These are phyloP conservation scores for Onychomys torridus DNA, from an alignment of 2,797 vertebrate genomes.

Conservation along the genomic window DNA sequence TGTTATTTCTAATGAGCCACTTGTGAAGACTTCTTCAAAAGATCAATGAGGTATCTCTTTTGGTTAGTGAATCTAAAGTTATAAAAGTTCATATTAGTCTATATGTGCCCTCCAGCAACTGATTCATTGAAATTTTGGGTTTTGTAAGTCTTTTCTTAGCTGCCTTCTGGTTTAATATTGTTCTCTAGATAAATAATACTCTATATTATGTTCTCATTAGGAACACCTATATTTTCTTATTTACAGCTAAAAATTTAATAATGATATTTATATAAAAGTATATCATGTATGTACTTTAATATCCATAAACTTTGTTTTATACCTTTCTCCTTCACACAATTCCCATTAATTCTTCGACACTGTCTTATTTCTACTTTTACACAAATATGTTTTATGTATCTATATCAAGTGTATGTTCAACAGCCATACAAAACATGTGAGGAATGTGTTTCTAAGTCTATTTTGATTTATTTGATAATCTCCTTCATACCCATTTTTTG, in stretches of 20 bases:
- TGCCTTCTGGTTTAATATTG: not conserved
- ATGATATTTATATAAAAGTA: not conserved
- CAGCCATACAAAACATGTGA: not conserved
- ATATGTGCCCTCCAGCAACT: not conserved
- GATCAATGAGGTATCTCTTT: not conserved
- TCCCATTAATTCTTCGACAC: not conserved
- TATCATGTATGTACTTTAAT: not conserved
- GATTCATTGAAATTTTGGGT: not conserved
- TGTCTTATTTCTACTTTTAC: not conserved
- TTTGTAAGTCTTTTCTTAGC: not conserved
- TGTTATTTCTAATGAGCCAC: not conserved
- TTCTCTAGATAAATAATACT: not conserved
- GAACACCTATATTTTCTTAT: not conserved
- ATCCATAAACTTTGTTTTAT: not conserved
- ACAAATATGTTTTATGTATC: not conserved
- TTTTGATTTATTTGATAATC: not conserved
- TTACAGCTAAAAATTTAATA: not conserved
- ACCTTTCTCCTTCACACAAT: not conserved
- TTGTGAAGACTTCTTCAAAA: not conserved
- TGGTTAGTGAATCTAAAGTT: not conserved
- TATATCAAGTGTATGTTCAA: not conserved
- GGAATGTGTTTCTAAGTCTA: not conserved
- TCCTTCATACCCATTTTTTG: not conserved
- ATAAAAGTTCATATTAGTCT: not conserved
- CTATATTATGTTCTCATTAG: not conserved